These are phyloP conservation scores for Bergia sp. DNA, from an alignment of 92 coral and sea anemone species.

Conservation along the genomic window DNA sequence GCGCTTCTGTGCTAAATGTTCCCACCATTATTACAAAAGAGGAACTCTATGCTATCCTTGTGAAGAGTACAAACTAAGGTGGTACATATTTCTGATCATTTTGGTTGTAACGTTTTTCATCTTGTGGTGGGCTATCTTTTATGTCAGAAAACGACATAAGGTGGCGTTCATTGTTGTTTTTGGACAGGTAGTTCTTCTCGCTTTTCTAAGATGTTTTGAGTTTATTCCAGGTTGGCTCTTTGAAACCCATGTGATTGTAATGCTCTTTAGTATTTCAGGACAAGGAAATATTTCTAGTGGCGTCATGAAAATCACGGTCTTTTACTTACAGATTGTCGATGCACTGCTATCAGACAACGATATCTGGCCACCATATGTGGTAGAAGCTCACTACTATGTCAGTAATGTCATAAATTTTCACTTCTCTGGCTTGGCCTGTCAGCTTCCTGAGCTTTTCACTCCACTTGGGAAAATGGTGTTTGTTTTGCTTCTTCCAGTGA, in stretches of 20 bases:
- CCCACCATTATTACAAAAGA: conserved; percentile 53
- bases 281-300: conserved; percentile 48
- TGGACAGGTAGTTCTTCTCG: conserved; percentile 54
- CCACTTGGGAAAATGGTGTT: conserved; percentile 68
- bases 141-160: conserved; percentile 35
- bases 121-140: conserved; percentile 52
- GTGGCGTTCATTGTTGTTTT: conserved; percentile 51
- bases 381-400: conserved; percentile 62
- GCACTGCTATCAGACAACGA: conserved; percentile 69
- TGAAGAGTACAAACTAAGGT: conserved; percentile 43
- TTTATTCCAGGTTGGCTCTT: conserved; percentile 69
- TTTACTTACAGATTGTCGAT: conserved; percentile 77
- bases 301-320: conserved; percentile 66
- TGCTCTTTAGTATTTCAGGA: conserved; percentile 60
- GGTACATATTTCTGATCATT: conserved; percentile 51
- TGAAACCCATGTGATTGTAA: conserved; percentile 56
- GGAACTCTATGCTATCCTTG: conserved; percentile 63
- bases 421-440: conserved; percentile 75
- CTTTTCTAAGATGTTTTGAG: conserved; percentile 52
- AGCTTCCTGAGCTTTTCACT: conserved; percentile 60
- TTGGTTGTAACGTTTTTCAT: conserved; percentile 49
- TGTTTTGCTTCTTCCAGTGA: conserved; percentile 61
- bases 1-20: conserved; percentile 69
- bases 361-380: conserved; percentile 66
- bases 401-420: conserved; percentile 74